Conservation (phyloP, 1,140 invertebrate genomes). For the Whitmania pigra region DNA sequence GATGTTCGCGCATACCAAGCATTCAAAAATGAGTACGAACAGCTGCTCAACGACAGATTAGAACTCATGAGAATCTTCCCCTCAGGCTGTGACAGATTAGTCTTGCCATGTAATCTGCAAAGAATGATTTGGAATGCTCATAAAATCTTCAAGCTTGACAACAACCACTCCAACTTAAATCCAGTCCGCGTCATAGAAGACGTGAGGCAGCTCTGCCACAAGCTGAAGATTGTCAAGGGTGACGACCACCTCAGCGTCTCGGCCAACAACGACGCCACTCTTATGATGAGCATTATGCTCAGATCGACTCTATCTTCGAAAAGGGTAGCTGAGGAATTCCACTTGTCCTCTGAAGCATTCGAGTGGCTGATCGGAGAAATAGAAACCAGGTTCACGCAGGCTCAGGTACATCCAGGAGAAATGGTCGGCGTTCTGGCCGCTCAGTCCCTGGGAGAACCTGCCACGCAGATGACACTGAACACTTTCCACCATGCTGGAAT, state of each 20-base stretch:
- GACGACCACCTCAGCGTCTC: constrained; percentile 85
- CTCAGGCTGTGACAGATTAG: constrained; percentile 57
- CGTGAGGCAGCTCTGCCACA: constrained; percentile 48
- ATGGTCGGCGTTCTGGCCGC: constrained; percentile 98
- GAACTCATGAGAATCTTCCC: constrained; percentile 61
- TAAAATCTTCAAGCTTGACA: constrained; percentile 98
- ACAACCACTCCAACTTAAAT: constrained; percentile 80
- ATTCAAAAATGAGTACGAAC: constrained; percentile 90
- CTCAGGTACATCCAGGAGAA: constrained; percentile 81
- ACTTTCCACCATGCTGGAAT: constrained; percentile 99
- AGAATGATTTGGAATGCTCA: constrained; percentile 99
- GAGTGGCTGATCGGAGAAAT: constrained; percentile 99
- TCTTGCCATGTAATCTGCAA: constrained; percentile 90
- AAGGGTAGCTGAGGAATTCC: constrained; percentile 79
- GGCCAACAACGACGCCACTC: constrained; percentile 94
- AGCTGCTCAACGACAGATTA: constrained; percentile 71
- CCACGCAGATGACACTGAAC: constrained; percentile 99
- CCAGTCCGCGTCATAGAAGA: constrained; percentile 50
- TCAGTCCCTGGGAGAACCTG: constrained; percentile 94
- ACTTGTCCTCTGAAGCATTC: constrained; percentile 86
- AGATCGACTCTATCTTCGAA: constrained; percentile 73
- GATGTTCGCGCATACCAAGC: constrained; percentile 77
- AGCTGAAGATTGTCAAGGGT: constrained; percentile 59
- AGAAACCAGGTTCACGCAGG: constrained; percentile 92
- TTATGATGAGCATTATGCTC: constrained; percentile 89